phyloP scores from a whole-genome alignment of 2,888 invertebrate genomes.

The Drosophila formosana region DNA sequence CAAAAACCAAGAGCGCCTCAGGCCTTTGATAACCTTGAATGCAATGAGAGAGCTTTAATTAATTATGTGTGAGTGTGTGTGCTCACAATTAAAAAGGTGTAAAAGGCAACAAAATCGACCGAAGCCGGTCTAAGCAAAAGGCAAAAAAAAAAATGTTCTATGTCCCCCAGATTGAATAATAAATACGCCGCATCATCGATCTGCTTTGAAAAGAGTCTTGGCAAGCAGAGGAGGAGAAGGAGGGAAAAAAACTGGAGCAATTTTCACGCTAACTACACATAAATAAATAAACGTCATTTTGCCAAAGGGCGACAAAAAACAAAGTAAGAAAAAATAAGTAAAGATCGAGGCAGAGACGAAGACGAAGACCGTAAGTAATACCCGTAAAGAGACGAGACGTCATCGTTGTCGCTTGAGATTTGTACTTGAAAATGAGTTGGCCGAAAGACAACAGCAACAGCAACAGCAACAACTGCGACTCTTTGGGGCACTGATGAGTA shows the following conservation, averaged over 20 bases:
- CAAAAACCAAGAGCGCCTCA: constrained; percentile 54
- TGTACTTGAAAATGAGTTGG: constrained; percentile 78
- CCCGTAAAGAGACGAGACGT: constrained; percentile 41
- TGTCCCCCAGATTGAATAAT: constrained; percentile 50
- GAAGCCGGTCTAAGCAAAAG: constrained; percentile 8
- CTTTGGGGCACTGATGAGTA: constrained; percentile 59
- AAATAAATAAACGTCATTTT: constrained; percentile 62
- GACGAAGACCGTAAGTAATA: constrained; percentile 14
- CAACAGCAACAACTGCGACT: background rate
- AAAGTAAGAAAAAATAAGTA: constrained; percentile 1
- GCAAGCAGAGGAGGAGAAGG: background rate
- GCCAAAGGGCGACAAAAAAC: constrained; percentile 46
- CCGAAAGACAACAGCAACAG: constrained; percentile 26
- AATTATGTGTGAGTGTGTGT: constrained; percentile 50
- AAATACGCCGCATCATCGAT: constrained; percentile 58
- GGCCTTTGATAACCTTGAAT: constrained; percentile 69
- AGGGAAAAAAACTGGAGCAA: constrained; percentile 69
- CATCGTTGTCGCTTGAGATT: constrained; percentile 52
- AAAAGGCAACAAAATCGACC: constrained; percentile 44
- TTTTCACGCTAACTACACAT: constrained; percentile 69
- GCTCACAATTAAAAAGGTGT: constrained; percentile 70
- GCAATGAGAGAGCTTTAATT: constrained; percentile 80
- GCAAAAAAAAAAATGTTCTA: constrained; percentile 39
- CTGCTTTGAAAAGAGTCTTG: constrained; percentile 16
- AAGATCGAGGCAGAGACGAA: constrained; percentile 2